Evolutionary conservation across 35 echinoderm and acorn worm species (phyloP), one percentile per base, ranked within the genome.

Genomic region (Stichopus chloronotus): DNA sequence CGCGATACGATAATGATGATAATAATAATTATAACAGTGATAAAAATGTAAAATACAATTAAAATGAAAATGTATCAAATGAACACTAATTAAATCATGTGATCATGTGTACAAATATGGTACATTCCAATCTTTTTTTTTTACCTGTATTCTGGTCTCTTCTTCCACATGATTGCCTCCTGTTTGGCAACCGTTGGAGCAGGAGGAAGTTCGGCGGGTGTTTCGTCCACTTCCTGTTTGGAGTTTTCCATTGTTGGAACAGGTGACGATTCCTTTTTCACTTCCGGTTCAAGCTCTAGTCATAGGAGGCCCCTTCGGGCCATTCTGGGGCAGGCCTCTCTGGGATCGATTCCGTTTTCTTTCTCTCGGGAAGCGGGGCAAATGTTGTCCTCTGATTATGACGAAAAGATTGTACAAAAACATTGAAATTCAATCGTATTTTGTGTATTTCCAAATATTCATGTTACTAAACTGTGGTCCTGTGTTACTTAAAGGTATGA

Each of bases 151-250:
- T 91, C 92, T 4, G 63, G 85, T 81, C 83, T 58, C n/a, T 90
- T 72, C 59, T 78, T 92, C 95, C 93, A 94, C 57, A 93, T 85
- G 59, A 96, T 98, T 7, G 95, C 92, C 74, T 95, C 94, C 21
- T 88, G 63, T 16, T 87, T 89, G n/a, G 57, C 8, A 16, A 85
- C 52, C 4, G 55, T 0, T 53, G 56, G 82, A 0, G 56, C 82
- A 58, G 55, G 52, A 23, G 82, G 82, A 14, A 85, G 55, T 58
- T 85, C 82, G 2, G 22, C 21, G 6, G 82, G 55, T 55, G 21
- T 43, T 83, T 83, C 80, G 5, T 56, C 78, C 12, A 14, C 82
- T 85, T 85, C 13, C 23, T 53, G 82, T 58, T 24, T 58, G 54
- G 53, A 17, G 53, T 56, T 60, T 53, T 25, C 55, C 8, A 58